Conservation (phyloP, 2,888 invertebrate genomes). For the Balanococcus diminutus region DNA sequence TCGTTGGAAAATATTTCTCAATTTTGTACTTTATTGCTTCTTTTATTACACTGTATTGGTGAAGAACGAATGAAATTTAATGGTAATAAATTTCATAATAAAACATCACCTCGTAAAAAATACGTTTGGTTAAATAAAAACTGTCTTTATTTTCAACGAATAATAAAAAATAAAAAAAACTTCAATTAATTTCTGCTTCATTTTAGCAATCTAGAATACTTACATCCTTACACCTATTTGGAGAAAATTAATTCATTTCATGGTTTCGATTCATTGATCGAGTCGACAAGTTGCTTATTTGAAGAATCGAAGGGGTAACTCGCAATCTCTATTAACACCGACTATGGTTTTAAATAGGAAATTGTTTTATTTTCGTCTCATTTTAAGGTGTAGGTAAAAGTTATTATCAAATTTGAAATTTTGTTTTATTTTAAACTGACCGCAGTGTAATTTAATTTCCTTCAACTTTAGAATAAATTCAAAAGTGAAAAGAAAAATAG, state of each 20-base stretch:
- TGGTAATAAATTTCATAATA: constrained; percentile 33
- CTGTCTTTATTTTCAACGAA: not conserved
- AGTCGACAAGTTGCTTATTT: too few species aligned
- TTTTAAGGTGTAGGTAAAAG: too few species aligned
- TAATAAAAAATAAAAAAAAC: not conserved
- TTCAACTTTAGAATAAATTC: not conserved
- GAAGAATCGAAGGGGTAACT: too few species aligned
- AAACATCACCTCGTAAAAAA: constrained; percentile 29
- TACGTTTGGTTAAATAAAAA: not conserved
- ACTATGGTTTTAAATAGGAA: too few species aligned
- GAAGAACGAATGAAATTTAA: constrained; percentile 17
- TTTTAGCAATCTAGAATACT: not conserved
- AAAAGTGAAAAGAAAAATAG: not conserved
- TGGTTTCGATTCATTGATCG: not conserved
- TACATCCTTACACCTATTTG: not conserved
- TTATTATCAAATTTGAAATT: too few species aligned
- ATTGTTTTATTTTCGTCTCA: too few species aligned
- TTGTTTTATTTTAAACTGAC: too few species aligned
- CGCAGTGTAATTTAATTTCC: too few species aligned
- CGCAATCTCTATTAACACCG: too few species aligned
- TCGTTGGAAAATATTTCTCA: constrained; percentile 1
- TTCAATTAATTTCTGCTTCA: not conserved
- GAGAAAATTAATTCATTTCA: not conserved
- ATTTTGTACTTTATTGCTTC: constrained; percentile 6
- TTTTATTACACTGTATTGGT: constrained; percentile 20